phyloP scores from a whole-genome alignment of 2,797 vertebrate species.

The Parauchenoglanis punctatus region DNA sequence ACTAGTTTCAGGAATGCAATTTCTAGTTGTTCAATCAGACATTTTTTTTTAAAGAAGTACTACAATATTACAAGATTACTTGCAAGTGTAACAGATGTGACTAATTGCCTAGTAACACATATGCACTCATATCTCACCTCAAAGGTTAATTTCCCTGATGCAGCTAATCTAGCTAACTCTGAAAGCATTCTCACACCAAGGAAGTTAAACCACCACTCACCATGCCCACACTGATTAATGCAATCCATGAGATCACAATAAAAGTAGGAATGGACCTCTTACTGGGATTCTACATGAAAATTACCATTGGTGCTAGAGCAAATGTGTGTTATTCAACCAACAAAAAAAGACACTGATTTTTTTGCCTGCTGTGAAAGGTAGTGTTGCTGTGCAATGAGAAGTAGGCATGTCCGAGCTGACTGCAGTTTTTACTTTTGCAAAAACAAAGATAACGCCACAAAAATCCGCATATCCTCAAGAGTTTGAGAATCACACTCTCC shows the following conservation, averaged over 20 bases:
- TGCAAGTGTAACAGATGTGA: background rate
- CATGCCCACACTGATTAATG: background rate
- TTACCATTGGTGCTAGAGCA: background rate
- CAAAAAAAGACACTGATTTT: background rate
- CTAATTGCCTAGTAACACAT: background rate
- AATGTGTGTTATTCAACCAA: background rate
- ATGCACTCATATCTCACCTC: background rate
- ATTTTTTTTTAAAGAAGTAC: background rate
- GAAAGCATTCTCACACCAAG: background rate
- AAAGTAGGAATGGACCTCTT: background rate
- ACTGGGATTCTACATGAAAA: background rate
- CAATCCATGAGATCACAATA: background rate
- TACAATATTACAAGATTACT: background rate
- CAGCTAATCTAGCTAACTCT: background rate
- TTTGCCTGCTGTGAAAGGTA: background rate
- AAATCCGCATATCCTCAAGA: background rate
- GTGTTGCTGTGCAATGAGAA: background rate
- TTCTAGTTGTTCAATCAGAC: background rate
- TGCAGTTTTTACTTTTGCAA: background rate
- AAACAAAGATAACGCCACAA: background rate
- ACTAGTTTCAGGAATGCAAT: background rate
- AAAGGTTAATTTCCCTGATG: background rate
- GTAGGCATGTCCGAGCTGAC: background rate
- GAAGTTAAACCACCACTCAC: background rate
- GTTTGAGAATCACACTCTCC: background rate